These are phyloP conservation scores for Phataginus tetradactyla DNA, from an alignment of 2,797 vertebrate species.

Conservation along the genomic window DNA sequence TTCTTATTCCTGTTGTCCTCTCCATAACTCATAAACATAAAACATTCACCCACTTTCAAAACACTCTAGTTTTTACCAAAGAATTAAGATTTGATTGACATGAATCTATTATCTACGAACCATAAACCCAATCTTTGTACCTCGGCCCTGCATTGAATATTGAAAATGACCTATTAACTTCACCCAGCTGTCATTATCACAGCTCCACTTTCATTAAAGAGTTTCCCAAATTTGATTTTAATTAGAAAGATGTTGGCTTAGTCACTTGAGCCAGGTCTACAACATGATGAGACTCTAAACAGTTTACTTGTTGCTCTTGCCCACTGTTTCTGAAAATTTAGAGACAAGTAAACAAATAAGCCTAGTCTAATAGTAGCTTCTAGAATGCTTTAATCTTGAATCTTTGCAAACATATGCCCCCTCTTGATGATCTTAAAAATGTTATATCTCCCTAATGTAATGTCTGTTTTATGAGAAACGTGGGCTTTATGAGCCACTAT, in stretches of 20 bases:
- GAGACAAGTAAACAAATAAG: neutral
- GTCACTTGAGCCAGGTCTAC: neutral
- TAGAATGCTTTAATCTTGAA: neutral
- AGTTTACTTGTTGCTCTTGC: neutral
- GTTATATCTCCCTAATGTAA: neutral
- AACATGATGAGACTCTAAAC: neutral
- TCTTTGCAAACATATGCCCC: neutral
- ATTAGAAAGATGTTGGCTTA: neutral
- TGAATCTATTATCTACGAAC: neutral
- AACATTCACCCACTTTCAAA: neutral
- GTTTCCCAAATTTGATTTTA: neutral
- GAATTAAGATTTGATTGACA: neutral
- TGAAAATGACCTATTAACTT: slow-evolving; percentile 27
- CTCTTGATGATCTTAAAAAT: neutral
- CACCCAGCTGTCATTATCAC: neutral
- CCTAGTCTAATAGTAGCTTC: neutral
- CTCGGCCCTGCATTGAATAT: neutral
- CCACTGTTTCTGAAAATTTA: neutral
- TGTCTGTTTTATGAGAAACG: neutral
- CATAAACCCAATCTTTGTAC: neutral
- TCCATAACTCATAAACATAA: neutral
- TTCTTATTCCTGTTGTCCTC: neutral
- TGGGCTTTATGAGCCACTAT: neutral
- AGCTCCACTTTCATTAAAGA: neutral
- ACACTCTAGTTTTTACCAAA: neutral